Conservation (phyloP, 2,797 vertebrate genomes). For the Pelodytes ibericus region DNA sequence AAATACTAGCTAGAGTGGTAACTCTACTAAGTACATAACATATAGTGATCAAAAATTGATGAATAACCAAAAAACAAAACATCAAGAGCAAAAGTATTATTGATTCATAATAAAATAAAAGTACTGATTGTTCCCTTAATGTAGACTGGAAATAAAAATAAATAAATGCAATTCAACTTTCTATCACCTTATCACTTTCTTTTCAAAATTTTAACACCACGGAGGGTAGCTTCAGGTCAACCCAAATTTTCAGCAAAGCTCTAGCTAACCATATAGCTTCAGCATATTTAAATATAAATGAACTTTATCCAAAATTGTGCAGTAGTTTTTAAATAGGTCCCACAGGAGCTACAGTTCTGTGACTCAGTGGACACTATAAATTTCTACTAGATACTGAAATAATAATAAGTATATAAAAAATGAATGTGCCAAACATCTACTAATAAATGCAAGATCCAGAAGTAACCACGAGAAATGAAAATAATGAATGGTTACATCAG, state of each 20-base stretch:
- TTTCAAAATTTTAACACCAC: neutral
- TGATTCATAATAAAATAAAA: too few species aligned
- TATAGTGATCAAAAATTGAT: too few species aligned
- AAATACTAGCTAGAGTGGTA: too few species aligned
- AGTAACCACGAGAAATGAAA: neutral
- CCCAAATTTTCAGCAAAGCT: neutral
- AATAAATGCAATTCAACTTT: too few species aligned
- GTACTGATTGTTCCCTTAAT: too few species aligned
- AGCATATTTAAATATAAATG: slow-evolving; percentile 26
- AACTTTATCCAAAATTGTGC: neutral
- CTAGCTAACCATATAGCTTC: slow-evolving; percentile 2
- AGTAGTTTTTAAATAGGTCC: neutral
- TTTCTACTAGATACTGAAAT: slow-evolving; percentile 1
- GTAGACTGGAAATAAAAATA: too few species aligned
- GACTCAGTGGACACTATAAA: slow-evolving; percentile 4
- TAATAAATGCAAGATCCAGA: neutral
- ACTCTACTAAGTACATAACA: too few species aligned
- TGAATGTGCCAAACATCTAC: neutral
- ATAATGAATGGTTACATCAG: neutral
- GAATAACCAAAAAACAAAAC: too few species aligned
- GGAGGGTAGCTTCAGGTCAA: slow-evolving; percentile 2
- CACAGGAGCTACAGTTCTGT: neutral
- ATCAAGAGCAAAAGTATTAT: too few species aligned
- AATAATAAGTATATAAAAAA: neutral
- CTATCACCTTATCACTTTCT: too few species aligned